Evolutionary conservation across 2,797 vertebrate species (phyloP), one percentile per base, ranked within the genome.

Genomic region (Dryobates pubescens): DNA sequence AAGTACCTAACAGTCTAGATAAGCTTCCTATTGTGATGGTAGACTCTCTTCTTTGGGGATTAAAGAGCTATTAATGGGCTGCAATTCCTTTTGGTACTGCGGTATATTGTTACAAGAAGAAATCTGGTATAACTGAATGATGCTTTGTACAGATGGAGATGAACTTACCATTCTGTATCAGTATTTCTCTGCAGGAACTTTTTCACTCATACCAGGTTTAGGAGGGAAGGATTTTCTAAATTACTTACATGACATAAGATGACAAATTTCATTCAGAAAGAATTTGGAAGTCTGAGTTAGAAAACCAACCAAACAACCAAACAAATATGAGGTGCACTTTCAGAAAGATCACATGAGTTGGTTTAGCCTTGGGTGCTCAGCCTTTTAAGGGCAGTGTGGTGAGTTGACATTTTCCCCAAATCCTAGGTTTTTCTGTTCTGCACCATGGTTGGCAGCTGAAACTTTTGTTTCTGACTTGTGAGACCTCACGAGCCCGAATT

Each of bases 1-100:
- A 93, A 82, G 85, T 41, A 58, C 56, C 81, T 72, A 47, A 77
- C 0, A 0, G 32, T 70, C 45, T 43, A 88, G 78, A 49, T 56
- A 74, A 94, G 65, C 49, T 84, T 87, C 63, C 24, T 57, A 54
- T 53, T 73, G 36, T 81, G 80, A 91, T 54, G 41, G 57, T 76
- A 72, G 17, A 51, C 19, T 72, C 63, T 30, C 61, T 92, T 93
- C 76, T 72, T 36, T 64, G 83, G n/a, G 49, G 57, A 69, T n/a
- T 68, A 43, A 92, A 90, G 84, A 90, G n/a, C 68, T 70, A 49
- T 79, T 58, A 86, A 10, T 73, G 78, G 45, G 32, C 68, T 93
- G 56, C 49, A 59, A 8, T 73, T 71, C 47, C 11, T 86, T 78
- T 88, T 70, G 30, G 30, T 47, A 61, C 26, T 53, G 2, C 38